A percentile compares a stretch with the other conserved stretches of the same genome.
These are phyloP conservation scores for Amorpha juglandis DNA, from an alignment of 2,888 invertebrate species.

Conservation along the genomic window DNA sequence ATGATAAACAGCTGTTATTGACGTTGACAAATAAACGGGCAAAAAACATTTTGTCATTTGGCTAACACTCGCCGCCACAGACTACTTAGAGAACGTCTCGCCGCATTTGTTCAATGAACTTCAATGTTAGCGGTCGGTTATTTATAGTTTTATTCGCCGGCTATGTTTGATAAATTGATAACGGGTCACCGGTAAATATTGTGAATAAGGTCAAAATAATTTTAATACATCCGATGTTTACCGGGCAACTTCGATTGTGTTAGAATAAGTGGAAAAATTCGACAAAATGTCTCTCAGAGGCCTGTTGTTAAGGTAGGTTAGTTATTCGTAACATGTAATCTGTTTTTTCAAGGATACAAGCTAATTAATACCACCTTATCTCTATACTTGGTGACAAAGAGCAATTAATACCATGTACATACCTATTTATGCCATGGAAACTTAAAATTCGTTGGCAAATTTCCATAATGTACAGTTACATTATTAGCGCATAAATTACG, in stretches of 20 bases:
- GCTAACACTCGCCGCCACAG: too few relatives aligned
- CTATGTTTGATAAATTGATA: conserved; percentile 22
- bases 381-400: too few relatives aligned
- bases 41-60: not conserved
- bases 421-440: not conserved
- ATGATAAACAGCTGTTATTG: conserved; percentile 24
- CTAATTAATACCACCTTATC: not conserved
- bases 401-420: conserved; percentile 1
- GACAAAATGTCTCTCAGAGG: conserved; percentile 52
- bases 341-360: not conserved
- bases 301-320: conserved; percentile 44
- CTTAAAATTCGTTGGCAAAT: not conserved
- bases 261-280: not conserved
- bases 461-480: not conserved
- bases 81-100: too few relatives aligned
- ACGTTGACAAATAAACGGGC: conserved; percentile 13
- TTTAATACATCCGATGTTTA: not conserved
- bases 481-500: too few relatives aligned
- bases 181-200: conserved; percentile 10
- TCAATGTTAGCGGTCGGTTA: not conserved
- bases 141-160: conserved; percentile 5
- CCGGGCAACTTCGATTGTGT: not conserved
- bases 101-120: not conserved
- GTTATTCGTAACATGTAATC: not conserved
- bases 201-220: not conserved